Evolutionary conservation across 2,797 vertebrate species (phyloP).

Genomic region (Neomorphus geoffroyi): DNA sequence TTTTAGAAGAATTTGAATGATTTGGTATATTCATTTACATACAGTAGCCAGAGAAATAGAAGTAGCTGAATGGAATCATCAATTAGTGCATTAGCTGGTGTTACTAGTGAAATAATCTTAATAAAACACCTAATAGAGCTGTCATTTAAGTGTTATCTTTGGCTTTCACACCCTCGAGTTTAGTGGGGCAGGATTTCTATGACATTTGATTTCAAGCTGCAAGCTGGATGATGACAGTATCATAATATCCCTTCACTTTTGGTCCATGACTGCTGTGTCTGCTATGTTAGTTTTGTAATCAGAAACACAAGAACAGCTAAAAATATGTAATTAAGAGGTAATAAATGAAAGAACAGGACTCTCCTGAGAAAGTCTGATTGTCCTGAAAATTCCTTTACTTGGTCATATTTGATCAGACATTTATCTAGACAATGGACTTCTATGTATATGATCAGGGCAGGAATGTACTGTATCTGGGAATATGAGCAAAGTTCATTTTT

Average conservation of each 20-base stretch:
- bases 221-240: neutral
- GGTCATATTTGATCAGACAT: constrained; percentile 30
- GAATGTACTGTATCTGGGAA: constrained; percentile 35
- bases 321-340: neutral
- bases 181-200: neutral
- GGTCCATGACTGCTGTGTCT: neutral
- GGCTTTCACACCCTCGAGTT: neutral
- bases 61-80: neutral
- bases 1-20: neutral
- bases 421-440: constrained; percentile 18
- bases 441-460: neutral
- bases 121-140: neutral
- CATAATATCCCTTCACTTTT: neutral
- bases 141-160: neutral
- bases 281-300: neutral
- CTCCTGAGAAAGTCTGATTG: neutral
- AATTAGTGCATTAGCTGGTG: neutral
- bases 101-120: neutral
- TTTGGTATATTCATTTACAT: neutral
- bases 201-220: neutral
- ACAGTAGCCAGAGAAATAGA: neutral
- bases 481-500: constrained; percentile 59
- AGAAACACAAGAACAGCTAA: neutral
- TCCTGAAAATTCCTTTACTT: constrained; percentile 28
- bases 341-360: neutral